Base-by-base conservation (phyloP, 2,113 vertebrate genomes). In the Manacus vitellinus region DNA sequence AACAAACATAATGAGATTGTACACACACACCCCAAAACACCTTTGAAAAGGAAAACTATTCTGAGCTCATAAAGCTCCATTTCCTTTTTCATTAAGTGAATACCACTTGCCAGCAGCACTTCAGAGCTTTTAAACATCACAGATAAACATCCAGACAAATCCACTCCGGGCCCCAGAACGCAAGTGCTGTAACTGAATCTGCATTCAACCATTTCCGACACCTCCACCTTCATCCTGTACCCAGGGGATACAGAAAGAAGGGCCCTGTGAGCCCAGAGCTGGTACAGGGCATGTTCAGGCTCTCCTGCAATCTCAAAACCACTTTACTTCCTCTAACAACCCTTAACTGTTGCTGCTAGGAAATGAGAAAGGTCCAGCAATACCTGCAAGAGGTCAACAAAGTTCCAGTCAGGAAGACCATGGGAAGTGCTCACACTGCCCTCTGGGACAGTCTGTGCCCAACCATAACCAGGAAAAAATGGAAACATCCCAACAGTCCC, bases 81-180 rank as follows among this genome's bases (percentile, higher is more conserved):
- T 88, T 75, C 43, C 33, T 71, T 92, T 74, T 63, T 89, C 80
- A 89, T 92, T 95, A 89, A 80, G 33, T 81, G 49, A 94, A 35
- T 23, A 43, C 25, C 33, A 63, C 67, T 92, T 63, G 65, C 83
- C 86, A 95, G 59, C 65, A 97, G 93, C 86, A 92, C 80, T 89
- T 89, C 56, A 41, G 43, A 58, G 68, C 83, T 92, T 92, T 95
- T 63, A 77, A 91, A 27, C 15, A 81, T 65, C 87, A 84, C 59
- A 86, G 61, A 55, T 47, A 28, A 88, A 83, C 74, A 76, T n/a
- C 43, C 66, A 82, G 61, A 72, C 39, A 85, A 89, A 88, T 10
- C 52, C 37, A 20, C 49, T 72, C 23, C 8, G 14, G 67, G 77
- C 22, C 27, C 84, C 63, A 70, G 44, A 83, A 83, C 0, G 1